Evolutionary conservation across 2,888 invertebrate genomes (phyloP).

Genomic region (Gymnocheta viridis): DNA sequence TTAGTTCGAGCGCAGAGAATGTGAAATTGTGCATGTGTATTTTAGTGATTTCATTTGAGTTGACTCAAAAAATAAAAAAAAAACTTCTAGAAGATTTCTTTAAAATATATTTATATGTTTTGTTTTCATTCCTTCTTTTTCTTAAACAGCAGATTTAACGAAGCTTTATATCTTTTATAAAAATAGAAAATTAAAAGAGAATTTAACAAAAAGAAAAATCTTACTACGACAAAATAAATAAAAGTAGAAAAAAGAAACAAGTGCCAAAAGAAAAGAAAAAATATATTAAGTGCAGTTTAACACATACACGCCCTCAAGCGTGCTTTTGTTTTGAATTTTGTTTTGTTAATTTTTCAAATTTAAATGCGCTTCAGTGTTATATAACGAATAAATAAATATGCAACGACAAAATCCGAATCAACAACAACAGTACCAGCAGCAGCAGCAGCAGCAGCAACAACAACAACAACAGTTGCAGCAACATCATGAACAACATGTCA

Average conservation of each 20-base stretch:
- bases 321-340: slow-evolving; percentile 56
- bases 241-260: slow-evolving; percentile 32
- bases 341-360: slow-evolving; percentile 72
- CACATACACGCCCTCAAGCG: slow-evolving; percentile 30
- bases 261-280: slow-evolving; percentile 25
- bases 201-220: slow-evolving; percentile 34
- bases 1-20: not conserved
- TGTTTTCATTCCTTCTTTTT: not conserved
- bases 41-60: not conserved
- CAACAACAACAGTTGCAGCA: slow-evolving; percentile 80
- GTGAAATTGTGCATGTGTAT: slow-evolving; percentile 51
- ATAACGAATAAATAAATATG: slow-evolving; percentile 83
- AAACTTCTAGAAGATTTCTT: not conserved
- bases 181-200: slow-evolving; percentile 73
- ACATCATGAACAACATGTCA: slow-evolving; percentile 76
- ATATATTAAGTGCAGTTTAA: slow-evolving; percentile 52
- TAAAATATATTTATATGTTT: not conserved
- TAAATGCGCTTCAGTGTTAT: slow-evolving; percentile 82
- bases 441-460: slow-evolving; percentile 80
- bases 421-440: slow-evolving; percentile 80
- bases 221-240: not conserved
- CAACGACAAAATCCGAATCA: slow-evolving; percentile 87
- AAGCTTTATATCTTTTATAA: slow-evolving; percentile 67
- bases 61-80: not conserved
- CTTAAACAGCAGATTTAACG: slow-evolving; percentile 52